These are phyloP conservation scores for Tetranychus truncatus DNA, from an alignment of 2,888 invertebrate genomes.

Conservation along the genomic window DNA sequence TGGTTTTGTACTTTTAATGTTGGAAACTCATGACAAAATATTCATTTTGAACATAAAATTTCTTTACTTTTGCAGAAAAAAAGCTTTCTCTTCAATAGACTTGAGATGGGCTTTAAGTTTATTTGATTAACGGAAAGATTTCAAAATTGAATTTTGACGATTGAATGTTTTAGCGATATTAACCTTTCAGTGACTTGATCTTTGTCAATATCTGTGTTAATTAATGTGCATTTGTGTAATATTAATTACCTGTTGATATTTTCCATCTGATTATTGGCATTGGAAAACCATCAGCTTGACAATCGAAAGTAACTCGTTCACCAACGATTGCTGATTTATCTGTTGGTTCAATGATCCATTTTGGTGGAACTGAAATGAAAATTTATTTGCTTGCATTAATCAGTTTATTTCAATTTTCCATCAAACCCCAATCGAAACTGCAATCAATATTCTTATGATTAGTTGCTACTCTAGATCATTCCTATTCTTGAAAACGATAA, in stretches of 20 bases:
- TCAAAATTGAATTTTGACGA: no score
- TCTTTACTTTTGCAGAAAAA: neutral
- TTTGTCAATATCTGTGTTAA: neutral
- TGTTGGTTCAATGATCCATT: slow-evolving; percentile 29
- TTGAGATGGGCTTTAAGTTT: neutral
- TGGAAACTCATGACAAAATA: no score
- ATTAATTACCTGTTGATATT: slow-evolving; percentile 19
- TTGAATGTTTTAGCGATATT: neutral
- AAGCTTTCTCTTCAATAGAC: neutral
- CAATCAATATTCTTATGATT: neutral
- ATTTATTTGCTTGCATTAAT: no score
- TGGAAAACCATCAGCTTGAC: slow-evolving; percentile 28
- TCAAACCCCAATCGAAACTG: neutral
- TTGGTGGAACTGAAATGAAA: slow-evolving; percentile 27
- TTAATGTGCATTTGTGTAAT: no score
- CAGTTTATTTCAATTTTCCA: no score
- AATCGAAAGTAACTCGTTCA: slow-evolving; percentile 25
- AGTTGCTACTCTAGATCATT: neutral
- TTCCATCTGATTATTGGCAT: slow-evolving; percentile 27
- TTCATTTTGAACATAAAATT: no score
- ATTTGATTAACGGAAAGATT: neutral
- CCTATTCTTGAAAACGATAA: neutral
- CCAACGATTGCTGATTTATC: slow-evolving; percentile 29
- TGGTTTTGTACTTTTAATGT: no score
- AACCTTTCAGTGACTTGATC: neutral